Base-by-base conservation (phyloP, 1,140 invertebrate genomes). In the Ceratitis capitata region DNA sequence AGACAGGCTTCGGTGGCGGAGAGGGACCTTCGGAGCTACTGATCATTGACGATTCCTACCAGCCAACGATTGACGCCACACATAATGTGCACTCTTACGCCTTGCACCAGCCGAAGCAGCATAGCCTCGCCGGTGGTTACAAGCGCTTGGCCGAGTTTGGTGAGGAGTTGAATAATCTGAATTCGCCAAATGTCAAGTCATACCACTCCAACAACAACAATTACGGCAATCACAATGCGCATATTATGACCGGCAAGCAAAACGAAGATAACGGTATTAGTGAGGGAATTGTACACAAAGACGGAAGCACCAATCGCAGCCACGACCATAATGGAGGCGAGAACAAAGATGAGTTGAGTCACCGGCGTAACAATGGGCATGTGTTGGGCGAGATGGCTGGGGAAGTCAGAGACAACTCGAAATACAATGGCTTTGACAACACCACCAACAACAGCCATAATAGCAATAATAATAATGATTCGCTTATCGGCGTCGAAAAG, bases 291-390 rank as follows among this genome's bases (percentile, higher is more conserved):
- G 69, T 16, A n/a, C 42, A 78, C 69, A 78, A 78, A 47, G 69
- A 47, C 19, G 45, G 23, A n/a, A 42, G 26, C 69, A 78, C 42
- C 16, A 78, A 78, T n/a, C 69, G n/a, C 3, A 45, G 9, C 26
- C n/a, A n/a, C n/a, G 69, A 45, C 14, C 42, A 78, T 39, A 78
- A 78, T 45, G 32, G 39, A 7, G 23, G 6, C 23, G n/a, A 23
- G n/a, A 45, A 12, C 69, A 42, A 19, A 69, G 29, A 16, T 32
- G 61, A 35, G 32, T 35, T n/a, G 69, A 45, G 9, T 45, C 35
- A 45, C 69, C 42, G 12, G 35, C 69, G 69, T n/a, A 78, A 78
- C 39, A 78, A 78, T 78, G 69, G 45, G 19, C 69, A 78, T 19
- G 14, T 35, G 14, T n/a, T 19, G n/a, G n/a, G n/a, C 1, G 69